Conservation (phyloP, 2,113 vertebrate genomes). For the Eubucco bourcierii region DNA sequence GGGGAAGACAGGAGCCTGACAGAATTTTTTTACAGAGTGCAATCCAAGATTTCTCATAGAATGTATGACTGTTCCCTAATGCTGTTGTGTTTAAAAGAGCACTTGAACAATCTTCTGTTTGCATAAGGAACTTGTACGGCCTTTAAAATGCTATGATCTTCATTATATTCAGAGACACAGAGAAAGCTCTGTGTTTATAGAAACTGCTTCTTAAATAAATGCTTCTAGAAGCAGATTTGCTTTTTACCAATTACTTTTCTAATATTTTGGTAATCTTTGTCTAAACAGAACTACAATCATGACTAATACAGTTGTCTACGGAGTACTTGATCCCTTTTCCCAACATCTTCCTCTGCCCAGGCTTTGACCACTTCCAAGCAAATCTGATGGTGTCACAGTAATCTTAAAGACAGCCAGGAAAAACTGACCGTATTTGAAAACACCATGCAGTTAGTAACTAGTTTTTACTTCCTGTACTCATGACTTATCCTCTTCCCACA, state of each 20-base stretch:
- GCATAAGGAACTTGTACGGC: not conserved
- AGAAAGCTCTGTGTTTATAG: conserved; percentile 5
- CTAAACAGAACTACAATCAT: not conserved
- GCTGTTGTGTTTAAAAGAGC: not conserved
- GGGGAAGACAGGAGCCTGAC: not conserved
- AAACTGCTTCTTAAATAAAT: not conserved
- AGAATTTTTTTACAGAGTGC: not conserved
- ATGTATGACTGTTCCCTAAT: not conserved
- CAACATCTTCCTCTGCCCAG: not conserved
- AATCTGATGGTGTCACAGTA: not conserved
- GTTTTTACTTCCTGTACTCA: not conserved
- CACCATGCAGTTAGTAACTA: not conserved
- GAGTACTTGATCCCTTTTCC: not conserved
- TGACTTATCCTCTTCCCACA: not conserved
- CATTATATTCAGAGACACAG: not conserved
- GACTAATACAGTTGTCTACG: not conserved
- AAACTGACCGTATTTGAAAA: not conserved
- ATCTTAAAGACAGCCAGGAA: not conserved
- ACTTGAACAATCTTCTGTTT: not conserved
- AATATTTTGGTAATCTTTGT: conserved; percentile 6
- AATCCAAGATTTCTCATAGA: not conserved
- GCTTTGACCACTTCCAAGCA: not conserved
- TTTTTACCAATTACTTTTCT: not conserved
- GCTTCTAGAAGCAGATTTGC: not conserved
- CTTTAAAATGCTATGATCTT: not conserved